Conservation (phyloP, 1,140 invertebrate genomes). For the Anthonomus grandis region DNA sequence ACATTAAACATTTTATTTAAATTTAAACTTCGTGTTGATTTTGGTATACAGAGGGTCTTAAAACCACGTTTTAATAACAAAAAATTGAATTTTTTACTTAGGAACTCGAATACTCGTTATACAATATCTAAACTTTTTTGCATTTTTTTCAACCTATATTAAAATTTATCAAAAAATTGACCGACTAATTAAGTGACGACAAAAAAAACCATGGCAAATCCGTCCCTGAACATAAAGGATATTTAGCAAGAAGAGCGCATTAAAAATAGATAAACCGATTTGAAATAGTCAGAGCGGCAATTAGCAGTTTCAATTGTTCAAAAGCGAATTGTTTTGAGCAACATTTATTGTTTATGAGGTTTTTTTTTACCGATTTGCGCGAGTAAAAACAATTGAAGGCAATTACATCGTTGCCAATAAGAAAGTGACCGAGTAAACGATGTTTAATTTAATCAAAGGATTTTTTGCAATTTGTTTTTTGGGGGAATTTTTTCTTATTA, state of each 20-base stretch:
- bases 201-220: neutral
- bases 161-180: too few species aligned
- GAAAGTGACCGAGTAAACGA: conserved; percentile 11
- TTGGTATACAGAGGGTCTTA: too few species aligned
- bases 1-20: too few species aligned
- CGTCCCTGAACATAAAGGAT: neutral
- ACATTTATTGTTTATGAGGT: conserved; percentile 25
- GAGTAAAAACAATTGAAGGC: conserved; percentile 23
- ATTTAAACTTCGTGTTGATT: too few species aligned
- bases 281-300: conserved; percentile 10
- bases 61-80: too few species aligned
- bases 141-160: too few species aligned
- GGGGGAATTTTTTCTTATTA: too few species aligned
- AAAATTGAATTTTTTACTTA: too few species aligned
- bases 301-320: conserved; percentile 24
- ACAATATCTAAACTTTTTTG: too few species aligned
- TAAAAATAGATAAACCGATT: conserved; percentile 26
- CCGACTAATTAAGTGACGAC: too few species aligned
- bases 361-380: conserved; percentile 9
- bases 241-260: conserved; percentile 19
- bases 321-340: conserved; percentile 20
- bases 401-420: conserved; percentile 24
- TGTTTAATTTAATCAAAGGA: neutral
- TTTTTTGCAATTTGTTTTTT: conserved; percentile 1
- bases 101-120: too few species aligned